These are phyloP conservation scores for Elysia crispata DNA, from an alignment of 2,888 invertebrate species.

Conservation along the genomic window DNA sequence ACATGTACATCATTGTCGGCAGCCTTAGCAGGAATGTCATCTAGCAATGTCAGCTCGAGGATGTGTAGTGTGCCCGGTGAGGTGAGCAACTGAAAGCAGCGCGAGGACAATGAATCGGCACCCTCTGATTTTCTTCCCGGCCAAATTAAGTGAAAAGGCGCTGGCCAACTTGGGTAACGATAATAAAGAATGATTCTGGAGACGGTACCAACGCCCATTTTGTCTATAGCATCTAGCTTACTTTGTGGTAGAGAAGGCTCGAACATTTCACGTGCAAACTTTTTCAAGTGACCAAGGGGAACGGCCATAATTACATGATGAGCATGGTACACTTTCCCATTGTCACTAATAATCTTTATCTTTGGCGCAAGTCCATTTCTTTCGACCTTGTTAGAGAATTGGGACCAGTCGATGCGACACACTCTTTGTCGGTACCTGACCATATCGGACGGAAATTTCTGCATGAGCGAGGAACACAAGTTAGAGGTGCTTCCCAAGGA, in stretches of 20 bases:
- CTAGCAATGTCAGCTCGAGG: conserved; percentile 5
- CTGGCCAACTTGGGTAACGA: background rate
- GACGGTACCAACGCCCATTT: conserved; percentile 26
- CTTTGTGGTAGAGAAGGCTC: background rate
- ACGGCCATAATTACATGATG: conserved; percentile 38
- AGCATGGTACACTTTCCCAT: conserved; percentile 14
- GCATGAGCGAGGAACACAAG: background rate
- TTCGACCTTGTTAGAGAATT: background rate
- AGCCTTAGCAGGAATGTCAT: background rate
- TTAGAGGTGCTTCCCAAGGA: too few species aligned
- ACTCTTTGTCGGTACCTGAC: background rate
- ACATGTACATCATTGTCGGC: background rate
- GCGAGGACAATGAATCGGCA: too few species aligned
- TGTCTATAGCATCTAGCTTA: conserved; percentile 13
- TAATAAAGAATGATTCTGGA: conserved; percentile 22
- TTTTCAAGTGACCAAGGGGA: conserved; percentile 36
- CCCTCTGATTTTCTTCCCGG: background rate
- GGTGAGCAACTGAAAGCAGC: background rate
- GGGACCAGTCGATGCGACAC: background rate
- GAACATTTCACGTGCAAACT: conserved; percentile 9
- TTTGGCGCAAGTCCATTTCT: background rate
- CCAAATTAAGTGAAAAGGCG: conserved; percentile 18
- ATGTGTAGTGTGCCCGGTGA: background rate
- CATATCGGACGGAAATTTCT: background rate
- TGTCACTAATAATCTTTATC: background rate